A percentile compares a stretch with the other conserved stretches of the same genome.
Conservation (phyloP, 2,888 invertebrate genomes). For the Bedellia somnulentella region DNA sequence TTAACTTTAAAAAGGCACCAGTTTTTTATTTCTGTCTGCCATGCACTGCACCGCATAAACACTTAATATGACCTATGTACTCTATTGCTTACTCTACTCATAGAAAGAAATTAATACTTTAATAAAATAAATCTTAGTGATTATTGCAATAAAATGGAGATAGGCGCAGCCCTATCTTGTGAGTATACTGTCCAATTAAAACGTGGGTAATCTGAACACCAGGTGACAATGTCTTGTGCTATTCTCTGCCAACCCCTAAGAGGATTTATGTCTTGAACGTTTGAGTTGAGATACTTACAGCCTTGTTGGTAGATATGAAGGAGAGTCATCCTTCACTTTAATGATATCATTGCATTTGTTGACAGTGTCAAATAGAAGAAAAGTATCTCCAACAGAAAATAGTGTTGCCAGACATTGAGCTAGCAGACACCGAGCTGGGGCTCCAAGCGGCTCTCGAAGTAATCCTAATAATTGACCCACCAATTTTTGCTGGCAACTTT, state of each 20-base stretch:
- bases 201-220: too few relatives aligned
- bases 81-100: too few relatives aligned
- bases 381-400: constrained; percentile 97
- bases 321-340: constrained; percentile 96
- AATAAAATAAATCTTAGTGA: too few relatives aligned
- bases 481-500: constrained; percentile 93
- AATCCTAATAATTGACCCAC: constrained; percentile 91
- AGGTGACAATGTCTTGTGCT: too few relatives aligned
- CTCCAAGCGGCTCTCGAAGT: constrained; percentile 88
- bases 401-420: constrained; percentile 91
- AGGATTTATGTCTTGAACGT: background rate
- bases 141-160: too few relatives aligned
- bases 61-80: too few relatives aligned
- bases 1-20: too few relatives aligned
- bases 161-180: too few relatives aligned
- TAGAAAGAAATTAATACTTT: too few relatives aligned
- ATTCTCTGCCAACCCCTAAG: background rate
- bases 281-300: constrained; percentile 71
- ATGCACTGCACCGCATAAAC: too few relatives aligned
- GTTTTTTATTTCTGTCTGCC: too few relatives aligned
- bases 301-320: constrained; percentile 90
- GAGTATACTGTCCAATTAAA: too few relatives aligned
- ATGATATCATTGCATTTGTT: constrained; percentile 98
- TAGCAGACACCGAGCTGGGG: constrained; percentile 88
- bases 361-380: constrained; percentile 93